phyloP scores from a whole-genome alignment of 2,797 vertebrate genomes.

The Taenioides sp. region DNA sequence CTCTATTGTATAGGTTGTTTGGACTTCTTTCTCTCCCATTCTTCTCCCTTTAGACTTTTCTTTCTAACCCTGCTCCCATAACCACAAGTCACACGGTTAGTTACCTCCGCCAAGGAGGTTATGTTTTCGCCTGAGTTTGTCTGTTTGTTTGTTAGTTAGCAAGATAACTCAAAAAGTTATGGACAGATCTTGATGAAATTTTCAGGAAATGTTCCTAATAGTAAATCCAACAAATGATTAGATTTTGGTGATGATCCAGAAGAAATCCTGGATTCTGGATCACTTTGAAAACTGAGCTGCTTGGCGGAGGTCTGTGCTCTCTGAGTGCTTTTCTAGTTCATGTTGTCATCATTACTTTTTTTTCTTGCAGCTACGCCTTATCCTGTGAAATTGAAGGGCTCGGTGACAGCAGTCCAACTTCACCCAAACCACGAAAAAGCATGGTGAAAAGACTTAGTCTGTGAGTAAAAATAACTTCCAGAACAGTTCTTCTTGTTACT shows the following conservation, averaged over 20 bases:
- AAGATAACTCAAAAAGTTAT: too few relatives aligned
- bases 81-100: neutral
- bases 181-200: too few relatives aligned
- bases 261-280: too few relatives aligned
- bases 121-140: too few relatives aligned
- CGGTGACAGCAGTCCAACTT: constrained; percentile 83
- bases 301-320: too few relatives aligned
- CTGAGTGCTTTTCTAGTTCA: too few relatives aligned
- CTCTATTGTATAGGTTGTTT: constrained; percentile 39
- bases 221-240: too few relatives aligned
- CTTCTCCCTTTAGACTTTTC: constrained; percentile 12
- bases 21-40: constrained; percentile 9
- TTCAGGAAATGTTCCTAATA: too few relatives aligned
- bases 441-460: constrained; percentile 96
- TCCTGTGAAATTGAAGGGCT: constrained; percentile 88
- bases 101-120: too few relatives aligned
- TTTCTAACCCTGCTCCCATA: constrained; percentile 1
- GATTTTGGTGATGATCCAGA: too few relatives aligned
- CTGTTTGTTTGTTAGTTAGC: too few relatives aligned
- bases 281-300: too few relatives aligned
- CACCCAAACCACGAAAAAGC: constrained; percentile 89
- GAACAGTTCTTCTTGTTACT: neutral
- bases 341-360: constrained; percentile 25
- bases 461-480: constrained; percentile 77
- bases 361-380: constrained; percentile 81